Conservation (phyloP, 2,888 invertebrate genomes). For the Eilema depressum region DNA sequence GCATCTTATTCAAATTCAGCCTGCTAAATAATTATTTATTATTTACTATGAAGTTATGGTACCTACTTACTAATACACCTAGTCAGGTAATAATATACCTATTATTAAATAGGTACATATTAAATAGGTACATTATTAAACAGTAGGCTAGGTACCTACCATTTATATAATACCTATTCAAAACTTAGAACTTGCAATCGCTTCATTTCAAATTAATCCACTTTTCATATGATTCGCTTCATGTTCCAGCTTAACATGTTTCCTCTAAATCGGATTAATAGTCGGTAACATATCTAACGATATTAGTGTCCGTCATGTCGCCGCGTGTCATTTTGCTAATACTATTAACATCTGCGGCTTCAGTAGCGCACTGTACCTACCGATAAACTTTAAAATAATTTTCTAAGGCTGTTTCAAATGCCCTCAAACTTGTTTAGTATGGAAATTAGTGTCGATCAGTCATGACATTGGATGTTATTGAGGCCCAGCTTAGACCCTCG, state of each 20-base stretch:
- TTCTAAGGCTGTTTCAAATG: not conserved
- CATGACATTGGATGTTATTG: too few relatives aligned
- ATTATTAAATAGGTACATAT: too few relatives aligned
- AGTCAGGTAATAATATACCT: too few relatives aligned
- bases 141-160: too few relatives aligned
- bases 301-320: constrained; percentile 27
- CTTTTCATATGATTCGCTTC: constrained; percentile 24
- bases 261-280: constrained; percentile 43
- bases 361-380: not conserved
- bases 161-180: too few relatives aligned
- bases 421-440: too few relatives aligned
- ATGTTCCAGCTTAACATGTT: constrained; percentile 25
- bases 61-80: too few relatives aligned
- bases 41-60: not conserved
- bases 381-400: not conserved
- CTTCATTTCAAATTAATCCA: constrained; percentile 19
- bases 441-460: not conserved
- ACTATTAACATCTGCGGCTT: constrained; percentile 14
- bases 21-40: not conserved
- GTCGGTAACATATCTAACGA: constrained; percentile 26
- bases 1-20: constrained; percentile 61
- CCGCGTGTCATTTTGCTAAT: constrained; percentile 15
- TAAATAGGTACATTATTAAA: too few relatives aligned
- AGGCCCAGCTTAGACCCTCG: too few relatives aligned
- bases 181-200: not conserved